Evolutionary conservation across 2,113 vertebrate species (phyloP).

Genomic region (Nansenia antarctica): DNA sequence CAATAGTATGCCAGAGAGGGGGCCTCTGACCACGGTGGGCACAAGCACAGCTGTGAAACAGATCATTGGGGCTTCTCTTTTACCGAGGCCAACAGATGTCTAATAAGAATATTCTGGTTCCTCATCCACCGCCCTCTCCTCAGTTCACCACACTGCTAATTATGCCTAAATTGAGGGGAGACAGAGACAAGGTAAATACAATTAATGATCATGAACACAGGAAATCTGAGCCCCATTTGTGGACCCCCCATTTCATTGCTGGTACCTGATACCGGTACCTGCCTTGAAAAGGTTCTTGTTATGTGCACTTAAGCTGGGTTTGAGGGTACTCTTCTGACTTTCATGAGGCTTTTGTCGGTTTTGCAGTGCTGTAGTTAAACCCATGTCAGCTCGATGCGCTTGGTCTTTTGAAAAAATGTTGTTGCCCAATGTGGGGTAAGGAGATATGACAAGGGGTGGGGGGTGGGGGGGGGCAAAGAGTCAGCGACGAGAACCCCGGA

Average conservation of each 20-base stretch:
- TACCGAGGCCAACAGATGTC: conserved; percentile 68
- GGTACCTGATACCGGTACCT: conserved; percentile 33
- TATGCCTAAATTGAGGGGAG: conserved; percentile 56
- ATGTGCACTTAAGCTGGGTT: conserved; percentile 23
- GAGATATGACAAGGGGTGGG: conserved; percentile 25
- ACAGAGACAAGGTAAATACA: conserved; percentile 65
- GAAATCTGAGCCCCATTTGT: conserved; percentile 37
- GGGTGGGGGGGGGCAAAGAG: conserved; percentile 4
- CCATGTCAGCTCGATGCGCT: conserved; percentile 20
- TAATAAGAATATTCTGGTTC: conserved; percentile 52
- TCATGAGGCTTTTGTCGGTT: conserved; percentile 36
- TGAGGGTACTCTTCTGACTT: conserved; percentile 12
- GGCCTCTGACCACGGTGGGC: not conserved
- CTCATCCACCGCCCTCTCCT: conserved; percentile 52
- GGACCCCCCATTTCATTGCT: conserved; percentile 44
- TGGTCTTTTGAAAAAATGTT: conserved; percentile 16
- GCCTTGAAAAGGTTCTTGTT: conserved; percentile 30
- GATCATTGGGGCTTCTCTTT: conserved; percentile 62
- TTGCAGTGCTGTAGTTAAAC: conserved; percentile 46
- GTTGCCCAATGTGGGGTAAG: conserved; percentile 28
- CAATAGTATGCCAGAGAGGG: not conserved
- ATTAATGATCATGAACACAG: conserved; percentile 49
- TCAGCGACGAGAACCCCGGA: conserved; percentile 2
- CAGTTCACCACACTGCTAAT: conserved; percentile 60
- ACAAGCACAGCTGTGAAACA: conserved; percentile 66